Conservation (phyloP, 2,888 invertebrate genomes). For the Halocaridina rubra region DNA sequence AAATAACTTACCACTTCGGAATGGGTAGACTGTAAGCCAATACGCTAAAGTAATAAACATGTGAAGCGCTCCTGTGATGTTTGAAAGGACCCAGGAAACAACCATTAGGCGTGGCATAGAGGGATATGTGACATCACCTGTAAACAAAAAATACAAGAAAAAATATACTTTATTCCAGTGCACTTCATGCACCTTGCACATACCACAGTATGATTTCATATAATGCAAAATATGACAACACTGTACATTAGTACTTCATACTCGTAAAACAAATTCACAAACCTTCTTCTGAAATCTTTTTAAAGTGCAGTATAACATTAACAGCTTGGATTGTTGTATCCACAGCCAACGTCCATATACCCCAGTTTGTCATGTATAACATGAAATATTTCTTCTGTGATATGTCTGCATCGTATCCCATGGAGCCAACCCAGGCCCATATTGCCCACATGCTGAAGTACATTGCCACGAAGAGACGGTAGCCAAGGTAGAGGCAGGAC, state of each 20-base stretch:
- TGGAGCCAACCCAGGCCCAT: slow-evolving; percentile 59
- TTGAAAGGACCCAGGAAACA: slow-evolving; percentile 56
- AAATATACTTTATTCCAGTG: no score
- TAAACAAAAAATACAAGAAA: no score
- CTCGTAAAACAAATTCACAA: no score
- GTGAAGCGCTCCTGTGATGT: slow-evolving; percentile 48
- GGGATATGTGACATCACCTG: slow-evolving; percentile 50
- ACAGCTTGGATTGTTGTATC: slow-evolving; percentile 55
- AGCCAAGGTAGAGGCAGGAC: slow-evolving; percentile 61
- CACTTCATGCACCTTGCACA: no score
- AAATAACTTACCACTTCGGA: slow-evolving; percentile 49
- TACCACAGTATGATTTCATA: no score
- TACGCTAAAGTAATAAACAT: slow-evolving; percentile 54
- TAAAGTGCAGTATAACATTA: slow-evolving; percentile 55
- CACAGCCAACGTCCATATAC: slow-evolving; percentile 51
- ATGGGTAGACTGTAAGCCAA: slow-evolving; percentile 57
- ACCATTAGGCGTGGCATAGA: slow-evolving; percentile 31
- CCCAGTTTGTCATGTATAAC: slow-evolving; percentile 61
- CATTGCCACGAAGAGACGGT: slow-evolving; percentile 60
- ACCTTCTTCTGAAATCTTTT: slow-evolving; percentile 56
- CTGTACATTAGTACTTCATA: no score
- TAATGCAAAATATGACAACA: no score
- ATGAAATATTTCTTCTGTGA: slow-evolving; percentile 43
- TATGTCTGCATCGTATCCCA: slow-evolving; percentile 38
- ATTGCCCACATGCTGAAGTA: slow-evolving; percentile 62